These are phyloP conservation scores for Tenodera sinensis DNA, from an alignment of 2,888 invertebrate species.

Conservation along the genomic window DNA sequence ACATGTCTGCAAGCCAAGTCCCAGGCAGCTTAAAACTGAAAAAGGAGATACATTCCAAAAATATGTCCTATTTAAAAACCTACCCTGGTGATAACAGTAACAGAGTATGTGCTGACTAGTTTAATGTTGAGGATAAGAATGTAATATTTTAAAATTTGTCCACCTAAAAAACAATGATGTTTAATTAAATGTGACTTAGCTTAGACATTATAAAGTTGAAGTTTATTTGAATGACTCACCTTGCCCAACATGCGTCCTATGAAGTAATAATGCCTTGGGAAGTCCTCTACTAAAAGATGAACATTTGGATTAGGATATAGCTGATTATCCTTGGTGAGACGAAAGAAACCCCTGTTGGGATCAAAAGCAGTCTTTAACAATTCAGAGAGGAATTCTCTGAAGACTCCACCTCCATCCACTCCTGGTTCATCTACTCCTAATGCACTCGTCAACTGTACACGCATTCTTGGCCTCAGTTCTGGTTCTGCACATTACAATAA, in stretches of 20 bases:
- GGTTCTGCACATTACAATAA: constrained; percentile 59
- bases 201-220: not conserved
- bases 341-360: constrained; percentile 92
- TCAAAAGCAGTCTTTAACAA: constrained; percentile 93
- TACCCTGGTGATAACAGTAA: too few species aligned
- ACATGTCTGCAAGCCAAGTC: too few species aligned
- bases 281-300: constrained; percentile 78
- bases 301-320: constrained; percentile 96
- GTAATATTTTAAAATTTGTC: too few species aligned
- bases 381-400: constrained; percentile 92
- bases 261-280: constrained; percentile 87
- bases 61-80: too few species aligned
- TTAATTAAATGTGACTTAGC: too few species aligned
- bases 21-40: too few species aligned
- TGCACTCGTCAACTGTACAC: constrained; percentile 86
- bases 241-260: constrained; percentile 92
- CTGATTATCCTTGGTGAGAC: constrained; percentile 84
- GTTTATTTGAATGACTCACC: constrained; percentile 46
- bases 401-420: constrained; percentile 95
- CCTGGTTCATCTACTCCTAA: constrained; percentile 93
- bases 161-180: too few species aligned
- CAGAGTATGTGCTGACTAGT: too few species aligned
- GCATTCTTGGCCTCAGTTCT: constrained; percentile 77
- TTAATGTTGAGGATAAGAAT: too few species aligned
- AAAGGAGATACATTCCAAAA: too few species aligned